These are phyloP conservation scores for Diplolepis rosae DNA, from an alignment of 2,888 invertebrate genomes.

Conservation along the genomic window DNA sequence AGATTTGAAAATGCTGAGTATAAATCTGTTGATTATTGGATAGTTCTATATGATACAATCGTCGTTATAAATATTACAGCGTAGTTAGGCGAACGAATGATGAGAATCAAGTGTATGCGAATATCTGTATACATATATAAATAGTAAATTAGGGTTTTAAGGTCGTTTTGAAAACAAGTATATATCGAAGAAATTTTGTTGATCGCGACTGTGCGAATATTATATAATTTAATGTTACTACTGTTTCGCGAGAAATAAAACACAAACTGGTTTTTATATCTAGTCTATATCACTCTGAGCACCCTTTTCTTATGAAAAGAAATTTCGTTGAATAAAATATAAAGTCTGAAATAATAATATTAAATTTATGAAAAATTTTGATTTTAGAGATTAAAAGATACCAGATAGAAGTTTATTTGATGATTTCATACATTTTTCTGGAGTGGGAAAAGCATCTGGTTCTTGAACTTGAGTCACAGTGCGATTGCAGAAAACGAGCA, in stretches of 20 bases:
- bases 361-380: too few species aligned
- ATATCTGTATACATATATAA: constrained; percentile 32
- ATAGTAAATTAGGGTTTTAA: constrained; percentile 19
- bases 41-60: constrained; percentile 44
- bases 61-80: constrained; percentile 27
- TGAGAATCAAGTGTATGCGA: constrained; percentile 27
- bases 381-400: too few species aligned
- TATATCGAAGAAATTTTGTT: constrained; percentile 38
- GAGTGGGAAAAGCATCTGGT: background rate
- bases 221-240: constrained; percentile 56
- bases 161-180: constrained; percentile 21
- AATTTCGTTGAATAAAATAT: background rate
- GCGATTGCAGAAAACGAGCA: constrained; percentile 19
- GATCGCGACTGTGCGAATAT: constrained; percentile 39
- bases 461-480: constrained; percentile 9
- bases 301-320: background rate
- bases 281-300: background rate
- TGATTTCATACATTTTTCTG: background rate
- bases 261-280: constrained; percentile 57
- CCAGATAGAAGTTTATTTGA: background rate
- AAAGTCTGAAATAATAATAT: background rate
- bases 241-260: constrained; percentile 58
- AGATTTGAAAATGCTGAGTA: constrained; percentile 40
- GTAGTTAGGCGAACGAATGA: constrained; percentile 32
- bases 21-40: constrained; percentile 60